Evolutionary conservation across 2,113 vertebrate species (phyloP).

Genomic region (Delphinus delphis): DNA sequence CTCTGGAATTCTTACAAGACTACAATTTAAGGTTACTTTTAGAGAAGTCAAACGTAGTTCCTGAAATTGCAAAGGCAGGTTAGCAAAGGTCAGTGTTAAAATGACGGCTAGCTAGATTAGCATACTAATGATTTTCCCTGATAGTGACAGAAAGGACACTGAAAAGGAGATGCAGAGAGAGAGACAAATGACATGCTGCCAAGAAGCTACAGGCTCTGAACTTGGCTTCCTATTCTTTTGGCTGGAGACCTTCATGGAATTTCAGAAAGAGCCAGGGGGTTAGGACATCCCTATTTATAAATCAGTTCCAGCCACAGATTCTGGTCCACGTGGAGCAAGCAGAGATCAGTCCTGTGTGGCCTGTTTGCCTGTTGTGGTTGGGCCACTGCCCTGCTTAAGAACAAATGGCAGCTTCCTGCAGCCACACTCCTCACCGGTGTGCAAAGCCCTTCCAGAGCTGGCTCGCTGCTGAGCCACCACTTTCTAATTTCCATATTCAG

Average conservation of each 20-base stretch:
- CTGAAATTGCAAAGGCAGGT: constrained; percentile 86
- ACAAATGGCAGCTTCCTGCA: not conserved
- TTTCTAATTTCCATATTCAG: not conserved
- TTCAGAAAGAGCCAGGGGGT: not conserved
- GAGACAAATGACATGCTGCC: constrained; percentile 57
- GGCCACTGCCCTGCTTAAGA: not conserved
- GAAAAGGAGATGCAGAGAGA: constrained; percentile 63
- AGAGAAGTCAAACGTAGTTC: constrained; percentile 85
- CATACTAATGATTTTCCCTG: constrained; percentile 88
- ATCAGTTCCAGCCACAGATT: not conserved
- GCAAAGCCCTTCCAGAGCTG: not conserved
- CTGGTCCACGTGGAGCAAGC: not conserved
- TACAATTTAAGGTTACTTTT: constrained; percentile 89
- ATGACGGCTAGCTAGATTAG: constrained; percentile 89
- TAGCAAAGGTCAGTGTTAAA: constrained; percentile 88
- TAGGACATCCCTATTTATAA: not conserved
- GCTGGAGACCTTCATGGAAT: not conserved
- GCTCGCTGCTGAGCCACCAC: not conserved
- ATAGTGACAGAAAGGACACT: constrained; percentile 75
- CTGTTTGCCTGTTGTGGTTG: not conserved
- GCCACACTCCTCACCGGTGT: accelerated
- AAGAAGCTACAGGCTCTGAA: not conserved
- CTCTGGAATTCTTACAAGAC: constrained; percentile 88
- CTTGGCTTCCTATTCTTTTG: not conserved
- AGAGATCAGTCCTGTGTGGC: not conserved